These are phyloP conservation scores for Gymnothorax javanicus DNA, from an alignment of 2,797 vertebrate genomes.

Conservation along the genomic window DNA sequence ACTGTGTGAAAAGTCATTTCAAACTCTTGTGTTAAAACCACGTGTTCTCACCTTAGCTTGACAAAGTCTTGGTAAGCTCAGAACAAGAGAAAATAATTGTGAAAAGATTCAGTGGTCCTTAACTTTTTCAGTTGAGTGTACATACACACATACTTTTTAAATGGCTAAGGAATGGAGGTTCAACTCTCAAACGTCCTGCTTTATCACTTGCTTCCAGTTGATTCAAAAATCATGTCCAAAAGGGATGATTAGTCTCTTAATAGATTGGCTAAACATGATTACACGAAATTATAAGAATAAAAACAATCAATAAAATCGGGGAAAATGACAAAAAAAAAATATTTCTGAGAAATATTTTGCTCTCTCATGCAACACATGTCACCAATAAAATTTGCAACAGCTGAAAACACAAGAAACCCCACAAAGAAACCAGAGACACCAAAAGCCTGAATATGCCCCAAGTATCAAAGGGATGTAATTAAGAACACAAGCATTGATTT, in stretches of 20 bases:
- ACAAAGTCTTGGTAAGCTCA: too few species aligned
- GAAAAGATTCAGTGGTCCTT: too few species aligned
- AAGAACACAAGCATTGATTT: neutral
- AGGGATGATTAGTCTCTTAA: neutral
- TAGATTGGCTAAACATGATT: neutral
- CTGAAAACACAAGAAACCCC: neutral
- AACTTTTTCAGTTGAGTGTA: too few species aligned
- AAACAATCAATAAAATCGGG: neutral
- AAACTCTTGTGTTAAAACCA: too few species aligned
- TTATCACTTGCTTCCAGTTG: neutral
- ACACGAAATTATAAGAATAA: neutral
- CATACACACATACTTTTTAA: too few species aligned
- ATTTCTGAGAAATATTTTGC: neutral
- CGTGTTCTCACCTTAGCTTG: too few species aligned
- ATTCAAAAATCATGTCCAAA: neutral
- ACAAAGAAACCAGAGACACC: neutral
- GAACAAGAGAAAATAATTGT: too few species aligned
- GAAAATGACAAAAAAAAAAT: neutral
- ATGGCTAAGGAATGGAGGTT: neutral
- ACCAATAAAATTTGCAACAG: neutral
- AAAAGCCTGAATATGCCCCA: neutral
- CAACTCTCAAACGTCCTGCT: neutral
- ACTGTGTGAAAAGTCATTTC: too few species aligned
- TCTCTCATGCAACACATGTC: neutral
- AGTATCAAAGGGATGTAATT: neutral